Conservation (phyloP, 1,140 invertebrate genomes). For the Atta texana region DNA sequence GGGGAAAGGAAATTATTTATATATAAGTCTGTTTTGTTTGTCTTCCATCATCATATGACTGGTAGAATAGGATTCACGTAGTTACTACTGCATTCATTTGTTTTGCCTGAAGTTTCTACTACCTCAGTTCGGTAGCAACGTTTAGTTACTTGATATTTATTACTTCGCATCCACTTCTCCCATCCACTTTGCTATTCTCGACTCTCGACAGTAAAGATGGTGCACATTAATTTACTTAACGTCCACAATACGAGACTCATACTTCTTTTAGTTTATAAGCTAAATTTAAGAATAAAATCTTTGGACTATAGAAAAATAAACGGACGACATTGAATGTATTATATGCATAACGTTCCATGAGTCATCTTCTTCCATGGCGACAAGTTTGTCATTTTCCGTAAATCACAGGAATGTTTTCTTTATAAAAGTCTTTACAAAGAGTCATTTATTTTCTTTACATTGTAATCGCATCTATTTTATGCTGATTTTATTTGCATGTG, state of each 20-base stretch:
- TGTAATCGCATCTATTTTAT: neutral
- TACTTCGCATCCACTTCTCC: constrained; percentile 1
- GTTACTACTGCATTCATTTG: constrained; percentile 27
- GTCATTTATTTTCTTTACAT: neutral
- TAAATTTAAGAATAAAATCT: constrained; percentile 40
- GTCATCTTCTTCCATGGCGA: neutral
- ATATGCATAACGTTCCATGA: constrained; percentile 38
- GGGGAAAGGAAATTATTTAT: constrained; percentile 34
- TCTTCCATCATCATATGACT: constrained; percentile 13
- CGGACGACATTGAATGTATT: constrained; percentile 28
- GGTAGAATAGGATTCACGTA: constrained; percentile 15
- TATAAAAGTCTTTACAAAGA: constrained; percentile 2
- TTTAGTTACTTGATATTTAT: constrained; percentile 49
- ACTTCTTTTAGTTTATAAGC: constrained; percentile 28
- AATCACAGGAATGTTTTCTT: constrained; percentile 26
- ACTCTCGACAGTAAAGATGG: constrained; percentile 41
- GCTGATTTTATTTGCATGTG: neutral
- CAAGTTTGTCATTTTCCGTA: constrained; percentile 28
- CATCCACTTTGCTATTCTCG: constrained; percentile 32
- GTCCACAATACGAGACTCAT: neutral
- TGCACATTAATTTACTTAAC: constrained; percentile 53
- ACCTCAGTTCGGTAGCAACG: constrained; percentile 13
- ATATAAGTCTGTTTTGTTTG: constrained; percentile 6
- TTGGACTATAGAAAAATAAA: constrained; percentile 8
- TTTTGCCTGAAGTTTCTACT: constrained; percentile 40